Conservation (phyloP, 1,140 invertebrate species). For the Xylocopa sonorina region DNA sequence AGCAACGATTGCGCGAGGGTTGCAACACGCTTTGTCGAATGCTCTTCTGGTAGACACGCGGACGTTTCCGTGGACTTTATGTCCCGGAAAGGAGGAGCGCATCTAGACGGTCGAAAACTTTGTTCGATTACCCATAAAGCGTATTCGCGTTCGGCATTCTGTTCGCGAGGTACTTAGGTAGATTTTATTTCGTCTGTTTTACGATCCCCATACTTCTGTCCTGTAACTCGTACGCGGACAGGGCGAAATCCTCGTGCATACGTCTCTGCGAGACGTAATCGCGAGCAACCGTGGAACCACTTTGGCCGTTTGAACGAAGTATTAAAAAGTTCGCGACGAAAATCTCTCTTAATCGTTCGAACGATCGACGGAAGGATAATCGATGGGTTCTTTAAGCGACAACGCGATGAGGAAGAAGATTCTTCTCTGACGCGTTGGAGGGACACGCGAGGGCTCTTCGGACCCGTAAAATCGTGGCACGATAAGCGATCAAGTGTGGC, state of each 20-base stretch:
- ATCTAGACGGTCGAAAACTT: conserved; percentile 72
- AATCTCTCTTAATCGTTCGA: background rate
- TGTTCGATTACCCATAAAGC: conserved; percentile 71
- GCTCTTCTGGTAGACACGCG: conserved; percentile 19
- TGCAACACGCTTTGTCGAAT: conserved; percentile 25
- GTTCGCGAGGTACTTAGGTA: conserved; percentile 65
- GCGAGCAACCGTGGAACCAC: background rate
- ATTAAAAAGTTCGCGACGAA: conserved; percentile 7
- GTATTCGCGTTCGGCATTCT: conserved; percentile 67
- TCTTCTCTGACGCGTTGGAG: background rate
- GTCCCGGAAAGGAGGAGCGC: conserved; percentile 60
- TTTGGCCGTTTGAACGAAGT: background rate
- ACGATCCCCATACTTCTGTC: conserved; percentile 52
- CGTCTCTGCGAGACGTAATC: conserved; percentile 10
- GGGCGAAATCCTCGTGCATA: conserved; percentile 37
- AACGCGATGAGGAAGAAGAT: background rate
- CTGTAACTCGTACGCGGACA: conserved; percentile 32
- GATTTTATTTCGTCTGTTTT: conserved; percentile 70
- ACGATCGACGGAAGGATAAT: background rate
- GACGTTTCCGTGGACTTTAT: conserved; percentile 66
- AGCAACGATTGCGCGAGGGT: background rate
- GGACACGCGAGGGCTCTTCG: background rate
- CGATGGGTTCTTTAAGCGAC: background rate
- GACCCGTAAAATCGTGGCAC: background rate
- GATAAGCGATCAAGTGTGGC: conserved; percentile 25